Base-by-base conservation (phyloP, 2,113 vertebrate species). In the Apaloderma vittatum region DNA sequence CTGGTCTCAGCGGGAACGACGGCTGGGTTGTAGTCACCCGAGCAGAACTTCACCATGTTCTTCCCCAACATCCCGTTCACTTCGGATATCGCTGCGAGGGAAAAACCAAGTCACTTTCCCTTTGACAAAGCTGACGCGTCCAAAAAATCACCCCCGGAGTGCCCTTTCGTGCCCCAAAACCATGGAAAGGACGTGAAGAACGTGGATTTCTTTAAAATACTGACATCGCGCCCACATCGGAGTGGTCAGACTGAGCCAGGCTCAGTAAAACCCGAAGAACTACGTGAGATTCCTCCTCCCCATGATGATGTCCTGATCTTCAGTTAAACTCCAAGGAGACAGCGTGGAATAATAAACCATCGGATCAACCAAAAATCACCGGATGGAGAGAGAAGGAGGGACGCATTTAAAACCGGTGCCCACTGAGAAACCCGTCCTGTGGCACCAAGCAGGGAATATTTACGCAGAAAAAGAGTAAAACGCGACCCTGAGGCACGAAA, bases 41-140 rank as follows among this genome's bases (percentile, higher is more conserved):
- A 98, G 89, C 98, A 99, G 94, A 99, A 99, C 62, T 97, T 98
- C 18, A 95, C 80, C 97, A 99, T 98, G 54, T 98, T 98, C 96
- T 98, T 98, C 45, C 97, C 97, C 92, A 99, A 90, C 88, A 98
- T 97, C 34, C 97, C 96, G 2, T 90, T 98, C 93, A 99, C 98
- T 82, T 99, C 99, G 1, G 90, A 94, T 79, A 99, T 95, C 1
- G 98, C 99, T 99, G 97, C 63, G 40, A 40, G 45, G 65, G n/a
- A 83, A 18, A 86, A 45, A 43, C 32, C 78, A 4, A 51, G 43
- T 5, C 2, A 5, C 43, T 55, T 83, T 11, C 12, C 11, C 40
- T 12, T 40, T 12, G 40, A 40, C 40, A 11, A 40, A 40, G 11
- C 40, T 12, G 10, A 40, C 37, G 8, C 37, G 37, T 40, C 37